Evolutionary conservation across 2,113 vertebrate genomes (phyloP), one percentile per base, ranked within the genome.

Genomic region (Salvator merianae): DNA sequence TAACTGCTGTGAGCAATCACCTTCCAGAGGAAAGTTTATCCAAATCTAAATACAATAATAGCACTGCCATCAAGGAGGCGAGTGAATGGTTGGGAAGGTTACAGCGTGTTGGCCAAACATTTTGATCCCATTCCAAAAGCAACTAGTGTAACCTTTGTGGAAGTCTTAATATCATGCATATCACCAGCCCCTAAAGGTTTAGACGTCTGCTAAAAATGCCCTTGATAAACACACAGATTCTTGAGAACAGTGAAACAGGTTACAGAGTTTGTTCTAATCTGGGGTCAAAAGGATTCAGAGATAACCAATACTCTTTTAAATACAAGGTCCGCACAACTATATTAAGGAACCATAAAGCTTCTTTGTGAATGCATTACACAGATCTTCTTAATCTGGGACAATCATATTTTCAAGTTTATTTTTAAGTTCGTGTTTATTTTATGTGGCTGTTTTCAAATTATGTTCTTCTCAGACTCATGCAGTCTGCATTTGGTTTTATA

Each of bases 51-150:
- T 94, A 97, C 95, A 97, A 96, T 96, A 97, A 97, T 96, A 97
- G 94, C 93, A 94, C 95, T 86, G 82, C 95, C 95, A 94, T 92
- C 91, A 95, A 94, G 93, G 92, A 91, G 92, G 94, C 87, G 62
- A 32, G 12, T 36, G 32, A 16, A 38, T 36, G 16, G 32, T 68
- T 38, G 30, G 26, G 16, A 77, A 28, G 13, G 91, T 93, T 96
- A 96, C 96, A 91, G 92, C 91, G 83, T 92, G 89, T 87, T 93
- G 94, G 93, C 83, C 79, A 85, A 34, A 79, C 85, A 92, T 95
- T 96, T 97, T 98, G 96, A 98, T 97, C 96, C 53, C 87, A 75
- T 93, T 97, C 97, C 97, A 97, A 98, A 90, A 97, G 95, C 92
- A 97, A 96, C 96, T 94, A 88, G 91, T 91, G 95, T 93, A 96